phyloP scores from a whole-genome alignment of 2,888 invertebrate species.

The Conomelus anceps region DNA sequence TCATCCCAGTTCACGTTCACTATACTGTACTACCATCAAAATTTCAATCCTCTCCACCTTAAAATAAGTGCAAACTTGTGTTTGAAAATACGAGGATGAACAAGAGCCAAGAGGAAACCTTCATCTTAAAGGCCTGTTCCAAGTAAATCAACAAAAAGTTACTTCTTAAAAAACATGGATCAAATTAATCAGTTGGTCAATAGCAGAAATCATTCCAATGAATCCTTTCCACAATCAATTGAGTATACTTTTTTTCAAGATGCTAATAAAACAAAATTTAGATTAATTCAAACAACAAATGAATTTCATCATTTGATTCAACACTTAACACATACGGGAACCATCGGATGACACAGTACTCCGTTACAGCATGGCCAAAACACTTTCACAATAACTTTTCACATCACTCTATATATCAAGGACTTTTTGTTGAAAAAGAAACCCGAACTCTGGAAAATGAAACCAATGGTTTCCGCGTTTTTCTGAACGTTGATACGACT shows the following conservation, averaged over 20 bases:
- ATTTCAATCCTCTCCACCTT: too few relatives aligned
- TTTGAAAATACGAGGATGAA: too few relatives aligned
- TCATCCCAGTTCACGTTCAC: too few relatives aligned
- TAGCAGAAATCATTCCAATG: background rate
- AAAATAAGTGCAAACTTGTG: too few relatives aligned
- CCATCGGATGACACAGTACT: background rate
- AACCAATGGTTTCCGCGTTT: background rate
- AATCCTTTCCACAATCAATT: background rate
- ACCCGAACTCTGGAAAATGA: background rate
- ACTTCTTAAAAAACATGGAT: background rate
- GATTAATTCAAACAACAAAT: too few relatives aligned
- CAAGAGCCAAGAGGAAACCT: too few relatives aligned
- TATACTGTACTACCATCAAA: too few relatives aligned
- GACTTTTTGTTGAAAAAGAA: background rate
- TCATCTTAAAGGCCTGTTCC: too few relatives aligned
- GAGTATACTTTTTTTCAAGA: background rate
- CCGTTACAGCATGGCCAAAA: background rate
- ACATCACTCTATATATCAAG: background rate
- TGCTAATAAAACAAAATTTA: background rate
- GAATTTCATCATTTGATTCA: background rate
- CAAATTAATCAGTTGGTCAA: too few relatives aligned
- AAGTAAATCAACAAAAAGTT: background rate
- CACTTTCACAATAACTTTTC: background rate
- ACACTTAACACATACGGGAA: background rate
- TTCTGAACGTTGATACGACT: background rate